Evolutionary conservation across 2,113 vertebrate species (phyloP).

Genomic region (Amphilophus citrinellus): DNA sequence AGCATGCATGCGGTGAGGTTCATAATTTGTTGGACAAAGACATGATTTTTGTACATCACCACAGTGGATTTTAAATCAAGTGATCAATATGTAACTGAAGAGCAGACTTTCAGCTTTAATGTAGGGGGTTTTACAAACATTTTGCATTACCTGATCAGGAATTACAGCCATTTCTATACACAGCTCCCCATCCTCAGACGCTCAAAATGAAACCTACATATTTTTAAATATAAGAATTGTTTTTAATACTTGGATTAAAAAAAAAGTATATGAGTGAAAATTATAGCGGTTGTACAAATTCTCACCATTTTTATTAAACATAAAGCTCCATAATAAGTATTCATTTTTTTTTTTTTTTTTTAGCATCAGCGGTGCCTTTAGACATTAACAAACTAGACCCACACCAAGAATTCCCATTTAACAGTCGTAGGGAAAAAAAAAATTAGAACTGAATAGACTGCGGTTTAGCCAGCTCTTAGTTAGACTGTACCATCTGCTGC

Average conservation of each 20-base stretch:
- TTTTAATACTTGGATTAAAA: not conserved
- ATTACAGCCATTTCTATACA: not conserved
- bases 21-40: not conserved
- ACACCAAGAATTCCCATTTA: not conserved
- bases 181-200: too few relatives aligned
- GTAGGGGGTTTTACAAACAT: not conserved
- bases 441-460: not conserved
- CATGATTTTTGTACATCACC: not conserved
- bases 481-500: not conserved
- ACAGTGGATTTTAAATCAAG: not conserved
- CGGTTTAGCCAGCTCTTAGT: not conserved
- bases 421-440: not conserved
- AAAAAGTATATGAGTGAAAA: not conserved
- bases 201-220: not conserved
- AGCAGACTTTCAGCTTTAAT: not conserved
- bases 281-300: not conserved
- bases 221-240: not conserved
- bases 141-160: not conserved
- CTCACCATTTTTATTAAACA: not conserved
- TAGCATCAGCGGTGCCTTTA: not conserved
- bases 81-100: not conserved
- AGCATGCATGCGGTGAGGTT: not conserved
- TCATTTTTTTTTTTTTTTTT: not conserved
- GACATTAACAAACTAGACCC: not conserved
- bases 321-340: not conserved